Evolutionary conservation across 2,888 invertebrate species (phyloP).

Genomic region (Heliothis peltigera): DNA sequence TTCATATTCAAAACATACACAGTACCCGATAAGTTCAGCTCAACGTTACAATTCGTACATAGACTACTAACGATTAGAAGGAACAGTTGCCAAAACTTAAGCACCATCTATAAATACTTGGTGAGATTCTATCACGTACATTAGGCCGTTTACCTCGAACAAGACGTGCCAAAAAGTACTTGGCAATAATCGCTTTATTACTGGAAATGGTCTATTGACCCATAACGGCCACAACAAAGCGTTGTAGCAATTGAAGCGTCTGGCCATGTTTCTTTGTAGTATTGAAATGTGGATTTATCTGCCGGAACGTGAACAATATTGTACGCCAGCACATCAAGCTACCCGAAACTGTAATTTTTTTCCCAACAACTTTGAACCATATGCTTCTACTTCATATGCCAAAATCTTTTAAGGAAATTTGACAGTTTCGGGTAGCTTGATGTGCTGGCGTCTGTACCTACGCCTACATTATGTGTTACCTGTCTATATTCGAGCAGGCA

Average conservation of each 20-base stretch:
- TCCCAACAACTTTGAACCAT: too few relatives aligned
- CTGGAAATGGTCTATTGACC: slow-evolving; percentile 41
- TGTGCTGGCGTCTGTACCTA: too few relatives aligned
- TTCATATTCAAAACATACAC: slow-evolving; percentile 45
- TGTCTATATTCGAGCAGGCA: too few relatives aligned
- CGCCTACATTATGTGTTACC: too few relatives aligned
- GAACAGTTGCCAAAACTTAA: slow-evolving; percentile 56
- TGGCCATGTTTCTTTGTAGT: not conserved
- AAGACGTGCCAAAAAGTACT: slow-evolving; percentile 54
- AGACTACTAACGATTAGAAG: slow-evolving; percentile 22
- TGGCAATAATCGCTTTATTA: slow-evolving; percentile 47
- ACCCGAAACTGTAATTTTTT: too few relatives aligned
- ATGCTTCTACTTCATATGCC: too few relatives aligned
- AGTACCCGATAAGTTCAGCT: slow-evolving; percentile 41
- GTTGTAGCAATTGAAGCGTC: slow-evolving; percentile 3
- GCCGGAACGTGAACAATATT: too few relatives aligned
- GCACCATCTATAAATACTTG: slow-evolving; percentile 28
- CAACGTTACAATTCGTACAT: slow-evolving; percentile 31
- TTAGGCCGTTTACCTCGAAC: slow-evolving; percentile 49
- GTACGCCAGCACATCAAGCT: too few relatives aligned
- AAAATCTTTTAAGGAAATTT: too few relatives aligned
- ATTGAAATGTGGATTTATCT: not conserved
- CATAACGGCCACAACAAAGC: slow-evolving; percentile 9
- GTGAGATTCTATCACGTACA: slow-evolving; percentile 53
- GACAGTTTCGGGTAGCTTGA: too few relatives aligned